These are phyloP conservation scores for Xestobium rufovillosum DNA, from an alignment of 2,888 invertebrate genomes.

Conservation along the genomic window DNA sequence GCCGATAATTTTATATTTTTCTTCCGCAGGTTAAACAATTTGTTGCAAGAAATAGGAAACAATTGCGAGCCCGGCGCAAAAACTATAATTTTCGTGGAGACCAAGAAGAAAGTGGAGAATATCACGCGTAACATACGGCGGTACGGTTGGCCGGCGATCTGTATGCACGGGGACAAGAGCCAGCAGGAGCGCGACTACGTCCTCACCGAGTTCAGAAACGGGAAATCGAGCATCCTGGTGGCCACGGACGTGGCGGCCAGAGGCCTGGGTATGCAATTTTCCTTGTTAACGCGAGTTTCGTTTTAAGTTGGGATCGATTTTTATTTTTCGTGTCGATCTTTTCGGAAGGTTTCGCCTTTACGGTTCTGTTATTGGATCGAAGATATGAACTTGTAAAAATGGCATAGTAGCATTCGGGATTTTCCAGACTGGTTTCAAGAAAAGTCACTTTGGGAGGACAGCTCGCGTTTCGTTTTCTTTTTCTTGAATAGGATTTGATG, in stretches of 20 bases:
- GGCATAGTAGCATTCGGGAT: conserved; percentile 41
- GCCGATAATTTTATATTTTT: neutral
- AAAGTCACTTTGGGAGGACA: too few relatives aligned
- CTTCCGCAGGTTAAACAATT: conserved; percentile 55
- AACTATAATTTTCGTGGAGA: conserved; percentile 93
- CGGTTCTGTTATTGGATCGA: too few relatives aligned
- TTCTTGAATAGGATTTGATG: too few relatives aligned
- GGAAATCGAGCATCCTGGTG: conserved; percentile 82
- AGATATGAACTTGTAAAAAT: conserved; percentile 5
- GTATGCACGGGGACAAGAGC: conserved; percentile 94
- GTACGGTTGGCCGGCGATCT: conserved; percentile 66
- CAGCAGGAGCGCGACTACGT: conserved; percentile 93
- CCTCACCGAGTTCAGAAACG: conserved; percentile 79
- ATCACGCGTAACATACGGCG: conserved; percentile 76
- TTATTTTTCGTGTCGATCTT: too few relatives aligned
- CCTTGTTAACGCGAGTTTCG: too few relatives aligned
- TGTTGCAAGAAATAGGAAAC: conserved; percentile 73
- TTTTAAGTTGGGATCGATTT: too few relatives aligned
- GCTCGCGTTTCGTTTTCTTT: too few relatives aligned
- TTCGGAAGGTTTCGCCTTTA: too few relatives aligned
- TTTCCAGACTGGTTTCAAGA: conserved; percentile 41
- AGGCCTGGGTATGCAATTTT: conserved; percentile 92
- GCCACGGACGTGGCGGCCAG: conserved; percentile 98
- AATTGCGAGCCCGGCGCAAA: conserved; percentile 79
- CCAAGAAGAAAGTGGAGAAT: conserved; percentile 78